Evolutionary conservation across 2,113 vertebrate genomes (phyloP), one percentile per base, ranked within the genome.

Genomic region (Lates calcarifer): DNA sequence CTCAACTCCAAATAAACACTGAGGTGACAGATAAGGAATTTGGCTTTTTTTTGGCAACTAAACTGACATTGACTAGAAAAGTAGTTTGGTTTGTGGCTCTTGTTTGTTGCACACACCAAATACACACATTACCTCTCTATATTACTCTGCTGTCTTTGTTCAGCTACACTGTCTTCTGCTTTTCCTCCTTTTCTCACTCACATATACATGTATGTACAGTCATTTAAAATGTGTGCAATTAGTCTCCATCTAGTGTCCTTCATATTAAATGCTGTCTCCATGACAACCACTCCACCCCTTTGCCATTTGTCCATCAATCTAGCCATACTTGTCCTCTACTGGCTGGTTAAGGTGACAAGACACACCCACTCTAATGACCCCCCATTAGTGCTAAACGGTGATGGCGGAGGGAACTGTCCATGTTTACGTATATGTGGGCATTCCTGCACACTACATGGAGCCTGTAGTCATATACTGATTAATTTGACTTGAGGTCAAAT

Each of bases 301-400:
- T 43, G 2, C 37, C 41, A 45, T 82, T 39, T 58, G 60, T 74
- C 61, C 62, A 20, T 91, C 83, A 84, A 39, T 80, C n/a, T 2
- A 15, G 29, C 41, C 14, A 28, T 53, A 57, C 20, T 65, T 76
- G 68, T 90, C 88, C 86, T 90, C 80, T 56, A 47, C 75, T 56
- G 41, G 61, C 35, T 79, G 78, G 29, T 60, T 67, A 70, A 89
- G 87, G 80, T 88, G 75, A 74, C 4, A 13, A 15, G 76, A 79
- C 83, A 85, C 73, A 1, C 89, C 84, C 56, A 64, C 73, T 49
- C n/a, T 56, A 68, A 76, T 64, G 69, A 68, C 64, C 73, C 73
- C n/a, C 33, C 26, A 74, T 81, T 82, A 85, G 71, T 28, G 51
- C 51, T 33, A 31, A 69, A 74, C 33, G 51, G 51, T 83, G 62